A percentile compares a stretch with the other conserved stretches of the same genome.
Conservation (phyloP, 2,797 vertebrate genomes). For the Alfaro cultratus region DNA sequence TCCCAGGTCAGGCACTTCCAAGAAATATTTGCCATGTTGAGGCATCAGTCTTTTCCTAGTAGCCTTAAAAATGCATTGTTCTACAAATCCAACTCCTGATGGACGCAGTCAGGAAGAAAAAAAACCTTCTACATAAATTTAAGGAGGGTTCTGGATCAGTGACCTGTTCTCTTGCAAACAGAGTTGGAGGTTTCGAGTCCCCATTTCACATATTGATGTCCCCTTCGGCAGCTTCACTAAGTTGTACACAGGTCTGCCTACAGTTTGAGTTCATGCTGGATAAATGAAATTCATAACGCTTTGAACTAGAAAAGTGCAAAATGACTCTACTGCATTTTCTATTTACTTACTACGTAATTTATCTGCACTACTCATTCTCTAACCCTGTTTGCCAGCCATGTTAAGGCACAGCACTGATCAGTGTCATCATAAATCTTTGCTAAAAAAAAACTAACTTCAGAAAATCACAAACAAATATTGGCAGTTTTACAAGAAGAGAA, state of each 20-base stretch:
- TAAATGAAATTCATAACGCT: background rate
- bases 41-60: background rate
- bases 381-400: background rate
- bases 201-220: background rate
- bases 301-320: background rate
- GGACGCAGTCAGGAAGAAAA: background rate
- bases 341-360: background rate
- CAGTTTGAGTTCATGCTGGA: background rate
- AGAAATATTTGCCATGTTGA: conserved; percentile 6
- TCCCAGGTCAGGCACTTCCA: background rate
- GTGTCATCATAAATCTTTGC: background rate
- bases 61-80: background rate
- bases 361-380: background rate
- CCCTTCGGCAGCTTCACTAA: background rate
- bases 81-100: background rate
- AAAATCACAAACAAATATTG: background rate
- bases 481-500: background rate
- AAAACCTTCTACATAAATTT: background rate
- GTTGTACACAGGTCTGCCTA: background rate
- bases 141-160: background rate
- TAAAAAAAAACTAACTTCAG: background rate
- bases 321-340: background rate
- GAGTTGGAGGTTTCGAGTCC: background rate
- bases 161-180: background rate
- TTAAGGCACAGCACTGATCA: background rate